phyloP scores from a whole-genome alignment of 1,140 invertebrate genomes.

The Heliothis subflexa region DNA sequence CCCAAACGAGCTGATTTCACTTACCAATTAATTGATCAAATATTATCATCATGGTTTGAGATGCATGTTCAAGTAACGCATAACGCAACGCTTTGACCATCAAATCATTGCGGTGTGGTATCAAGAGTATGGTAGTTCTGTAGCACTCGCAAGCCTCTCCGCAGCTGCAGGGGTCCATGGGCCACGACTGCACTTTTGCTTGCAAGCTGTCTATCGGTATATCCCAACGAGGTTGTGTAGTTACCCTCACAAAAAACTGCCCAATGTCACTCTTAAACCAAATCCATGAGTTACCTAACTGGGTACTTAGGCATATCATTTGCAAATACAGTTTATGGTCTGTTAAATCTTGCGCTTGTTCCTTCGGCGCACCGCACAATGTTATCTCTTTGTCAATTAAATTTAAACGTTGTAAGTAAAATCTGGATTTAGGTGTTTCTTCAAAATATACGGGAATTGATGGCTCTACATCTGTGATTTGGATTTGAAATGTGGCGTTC shows the following conservation, averaged over 20 bases:
- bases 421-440: slow-evolving; percentile 58
- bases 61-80: slow-evolving; percentile 72
- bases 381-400: slow-evolving; percentile 75
- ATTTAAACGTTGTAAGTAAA: slow-evolving; percentile 70
- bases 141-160: slow-evolving; percentile 78
- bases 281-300: slow-evolving; percentile 73
- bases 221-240: slow-evolving; percentile 75
- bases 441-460: slow-evolving; percentile 67
- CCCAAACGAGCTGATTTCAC: neutral
- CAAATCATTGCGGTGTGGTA: slow-evolving; percentile 76
- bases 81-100: slow-evolving; percentile 75
- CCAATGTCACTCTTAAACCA: slow-evolving; percentile 76
- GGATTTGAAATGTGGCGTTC: slow-evolving; percentile 60
- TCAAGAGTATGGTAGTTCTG: slow-evolving; percentile 69
- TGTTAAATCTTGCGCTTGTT: slow-evolving; percentile 65
- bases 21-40: slow-evolving; percentile 63
- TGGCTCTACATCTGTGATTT: slow-evolving; percentile 75
- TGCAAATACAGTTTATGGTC: slow-evolving; percentile 75
- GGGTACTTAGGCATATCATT: slow-evolving; percentile 74
- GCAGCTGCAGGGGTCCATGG: slow-evolving; percentile 75
- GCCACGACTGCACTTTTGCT: slow-evolving; percentile 68
- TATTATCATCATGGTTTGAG: slow-evolving; percentile 71
- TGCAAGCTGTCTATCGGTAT: slow-evolving; percentile 73
- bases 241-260: slow-evolving; percentile 77
- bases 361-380: slow-evolving; percentile 68